Conservation (phyloP, 2,797 vertebrate genomes). For the Ctenosaura bakeri region DNA sequence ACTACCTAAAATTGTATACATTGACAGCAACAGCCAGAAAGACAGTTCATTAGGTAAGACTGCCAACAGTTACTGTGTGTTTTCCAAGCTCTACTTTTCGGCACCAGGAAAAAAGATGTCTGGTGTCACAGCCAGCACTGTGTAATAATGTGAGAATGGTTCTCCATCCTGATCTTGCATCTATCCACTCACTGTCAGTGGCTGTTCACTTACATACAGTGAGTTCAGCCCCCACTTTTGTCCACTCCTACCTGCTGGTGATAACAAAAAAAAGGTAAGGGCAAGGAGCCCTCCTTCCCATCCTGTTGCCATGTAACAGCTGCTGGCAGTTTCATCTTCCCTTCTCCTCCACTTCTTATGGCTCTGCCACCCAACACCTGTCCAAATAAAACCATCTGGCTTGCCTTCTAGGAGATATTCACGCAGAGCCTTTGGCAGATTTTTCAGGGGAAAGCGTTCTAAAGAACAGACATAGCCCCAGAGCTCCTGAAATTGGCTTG, state of each 20-base stretch:
- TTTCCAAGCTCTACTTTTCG: neutral
- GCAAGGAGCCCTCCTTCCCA: neutral
- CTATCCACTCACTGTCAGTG: neutral
- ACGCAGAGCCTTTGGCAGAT: neutral
- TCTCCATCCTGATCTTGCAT: too few species aligned
- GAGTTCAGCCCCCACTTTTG: neutral
- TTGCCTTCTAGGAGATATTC: neutral
- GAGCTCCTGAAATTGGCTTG: too few species aligned
- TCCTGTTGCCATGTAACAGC: neutral
- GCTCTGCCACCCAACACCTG: neutral
- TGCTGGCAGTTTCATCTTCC: neutral
- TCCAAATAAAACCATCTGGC: neutral
- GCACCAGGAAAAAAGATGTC: neutral
- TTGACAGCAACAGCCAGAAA: neutral
- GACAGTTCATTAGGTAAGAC: neutral
- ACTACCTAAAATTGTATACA: neutral
- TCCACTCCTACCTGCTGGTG: neutral
- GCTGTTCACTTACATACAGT: neutral
- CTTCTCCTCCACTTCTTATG: neutral
- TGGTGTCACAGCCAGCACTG: too few species aligned
- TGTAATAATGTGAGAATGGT: neutral
- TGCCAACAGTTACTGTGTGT: neutral
- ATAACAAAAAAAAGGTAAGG: neutral
- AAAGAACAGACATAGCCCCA: neutral
- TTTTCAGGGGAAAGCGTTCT: conserved; percentile 1